Conservation (phyloP, 2,888 invertebrate species). For the Bruchidius siliquastri region DNA sequence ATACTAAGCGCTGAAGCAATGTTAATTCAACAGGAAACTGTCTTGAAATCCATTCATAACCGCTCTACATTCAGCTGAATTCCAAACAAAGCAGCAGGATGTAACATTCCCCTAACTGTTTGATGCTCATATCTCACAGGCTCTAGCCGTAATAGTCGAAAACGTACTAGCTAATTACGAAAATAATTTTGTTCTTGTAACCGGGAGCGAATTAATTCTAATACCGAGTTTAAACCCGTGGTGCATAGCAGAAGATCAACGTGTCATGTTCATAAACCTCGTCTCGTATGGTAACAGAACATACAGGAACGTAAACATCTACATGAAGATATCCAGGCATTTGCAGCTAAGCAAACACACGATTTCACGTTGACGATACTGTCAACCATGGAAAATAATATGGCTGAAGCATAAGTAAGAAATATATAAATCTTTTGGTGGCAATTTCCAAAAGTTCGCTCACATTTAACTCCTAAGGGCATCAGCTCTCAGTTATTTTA, state of each 20-base stretch:
- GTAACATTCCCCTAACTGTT: neutral
- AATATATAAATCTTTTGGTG: too few relatives aligned
- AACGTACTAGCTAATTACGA: neutral
- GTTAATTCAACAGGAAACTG: neutral
- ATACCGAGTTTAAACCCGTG: neutral
- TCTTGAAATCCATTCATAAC: neutral
- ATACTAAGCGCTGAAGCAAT: neutral
- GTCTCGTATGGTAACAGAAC: neutral
- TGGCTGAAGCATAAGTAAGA: too few relatives aligned
- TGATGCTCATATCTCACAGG: neutral
- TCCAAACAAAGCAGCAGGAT: neutral
- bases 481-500: too few relatives aligned
- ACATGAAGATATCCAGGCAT: neutral
- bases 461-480: too few relatives aligned
- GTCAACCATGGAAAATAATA: neutral
- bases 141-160: neutral
- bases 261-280: neutral
- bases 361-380: neutral
- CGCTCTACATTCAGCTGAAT: neutral
- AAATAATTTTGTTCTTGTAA: neutral
- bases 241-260: neutral
- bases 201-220: neutral
- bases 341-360: neutral
- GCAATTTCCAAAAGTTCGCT: too few relatives aligned
- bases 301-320: neutral